These are phyloP conservation scores for Tangara arthus DNA, from an alignment of 2,797 vertebrate genomes.

Conservation along the genomic window DNA sequence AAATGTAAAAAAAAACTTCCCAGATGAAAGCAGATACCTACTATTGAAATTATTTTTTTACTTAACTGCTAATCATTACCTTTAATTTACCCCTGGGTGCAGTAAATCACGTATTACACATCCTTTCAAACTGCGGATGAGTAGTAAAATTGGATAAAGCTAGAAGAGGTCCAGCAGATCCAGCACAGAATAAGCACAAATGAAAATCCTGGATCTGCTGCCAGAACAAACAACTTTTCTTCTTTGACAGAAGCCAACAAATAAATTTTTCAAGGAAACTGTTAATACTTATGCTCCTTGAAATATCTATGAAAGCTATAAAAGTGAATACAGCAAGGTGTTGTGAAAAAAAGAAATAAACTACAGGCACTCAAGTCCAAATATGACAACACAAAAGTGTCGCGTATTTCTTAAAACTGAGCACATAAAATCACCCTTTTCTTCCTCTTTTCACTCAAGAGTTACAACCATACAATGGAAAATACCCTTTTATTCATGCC, in stretches of 20 bases:
- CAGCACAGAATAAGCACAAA: background rate
- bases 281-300: background rate
- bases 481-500: background rate
- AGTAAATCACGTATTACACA: background rate
- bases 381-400: fast-evolving
- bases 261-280: background rate
- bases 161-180: background rate
- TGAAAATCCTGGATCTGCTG: background rate
- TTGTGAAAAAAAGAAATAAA: background rate
- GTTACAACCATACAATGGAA: background rate
- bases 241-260: background rate
- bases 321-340: background rate
- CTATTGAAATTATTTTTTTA: background rate
- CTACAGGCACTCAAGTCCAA: background rate
- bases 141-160: background rate
- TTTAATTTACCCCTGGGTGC: background rate
- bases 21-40: background rate
- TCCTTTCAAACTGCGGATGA: background rate
- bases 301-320: background rate
- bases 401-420: background rate
- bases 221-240: background rate
- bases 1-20: background rate
- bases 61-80: background rate
- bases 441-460: background rate
- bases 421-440: background rate